Percentiles rank a stretch among this genome's conserved stretches.
phyloP scores from a whole-genome alignment of 2,113 vertebrate species.

The Sigmodon hispidus region DNA sequence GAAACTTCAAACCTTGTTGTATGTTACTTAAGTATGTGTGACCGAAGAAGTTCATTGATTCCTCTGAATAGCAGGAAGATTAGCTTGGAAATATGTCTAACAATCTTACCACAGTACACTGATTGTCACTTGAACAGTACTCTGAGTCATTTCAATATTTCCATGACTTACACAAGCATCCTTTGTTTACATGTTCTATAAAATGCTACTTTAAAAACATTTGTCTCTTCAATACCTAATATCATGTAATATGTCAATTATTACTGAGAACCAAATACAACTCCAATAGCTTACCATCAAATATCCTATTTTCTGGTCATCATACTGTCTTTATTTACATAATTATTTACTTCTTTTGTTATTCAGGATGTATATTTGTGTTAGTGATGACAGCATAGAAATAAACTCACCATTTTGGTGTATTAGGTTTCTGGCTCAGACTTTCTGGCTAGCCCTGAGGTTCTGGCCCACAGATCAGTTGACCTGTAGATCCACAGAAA shows the following conservation, averaged over 20 bases:
- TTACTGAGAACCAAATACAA: neutral
- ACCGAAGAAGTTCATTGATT: neutral
- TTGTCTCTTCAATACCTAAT: neutral
- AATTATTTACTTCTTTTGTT: neutral
- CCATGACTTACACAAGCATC: neutral
- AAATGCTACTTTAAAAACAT: neutral
- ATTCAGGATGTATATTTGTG: neutral
- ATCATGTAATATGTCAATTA: neutral
- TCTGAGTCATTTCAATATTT: neutral
- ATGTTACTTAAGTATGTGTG: neutral
- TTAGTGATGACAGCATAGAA: neutral
- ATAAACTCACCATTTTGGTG: neutral
- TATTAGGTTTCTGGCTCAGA: no score
- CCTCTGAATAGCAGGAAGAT: neutral
- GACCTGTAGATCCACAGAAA: no score
- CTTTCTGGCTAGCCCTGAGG: no score
- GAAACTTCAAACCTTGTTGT: fast-evolving
- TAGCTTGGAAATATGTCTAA: neutral
- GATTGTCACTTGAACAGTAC: neutral
- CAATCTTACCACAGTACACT: neutral
- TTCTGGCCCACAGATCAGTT: no score
- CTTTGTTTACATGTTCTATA: neutral
- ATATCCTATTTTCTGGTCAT: neutral
- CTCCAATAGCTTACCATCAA: neutral
- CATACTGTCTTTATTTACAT: neutral